These are phyloP conservation scores for Lasioglossum marginatum DNA, from an alignment of 2,888 invertebrate genomes.

Conservation along the genomic window DNA sequence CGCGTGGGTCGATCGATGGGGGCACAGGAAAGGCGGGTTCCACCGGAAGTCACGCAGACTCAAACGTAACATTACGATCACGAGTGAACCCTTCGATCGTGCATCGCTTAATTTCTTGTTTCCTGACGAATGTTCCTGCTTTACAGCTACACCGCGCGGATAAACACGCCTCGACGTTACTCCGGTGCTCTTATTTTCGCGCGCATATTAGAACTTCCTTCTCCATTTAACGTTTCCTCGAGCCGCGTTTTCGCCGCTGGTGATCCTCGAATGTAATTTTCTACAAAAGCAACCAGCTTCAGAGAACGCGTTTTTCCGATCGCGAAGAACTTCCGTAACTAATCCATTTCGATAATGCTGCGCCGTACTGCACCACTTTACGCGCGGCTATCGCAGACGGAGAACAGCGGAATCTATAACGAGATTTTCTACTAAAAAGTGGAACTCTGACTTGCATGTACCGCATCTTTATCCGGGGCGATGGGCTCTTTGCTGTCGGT, in stretches of 20 bases:
- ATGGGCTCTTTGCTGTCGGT: conserved; percentile 2
- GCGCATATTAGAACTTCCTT: conserved; percentile 1
- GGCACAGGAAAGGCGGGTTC: conserved; percentile 56
- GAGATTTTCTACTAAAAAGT: conserved; percentile 51
- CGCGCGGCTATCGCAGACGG: neutral
- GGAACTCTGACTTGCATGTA: conserved; percentile 47
- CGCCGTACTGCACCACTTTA: neutral
- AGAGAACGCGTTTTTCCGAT: neutral
- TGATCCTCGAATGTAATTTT: neutral
- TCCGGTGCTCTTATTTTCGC: neutral
- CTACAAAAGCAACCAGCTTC: neutral
- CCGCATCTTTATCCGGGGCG: conserved; percentile 3
- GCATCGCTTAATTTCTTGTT: conserved; percentile 38
- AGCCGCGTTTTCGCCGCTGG: neutral
- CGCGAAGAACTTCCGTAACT: conserved; percentile 4
- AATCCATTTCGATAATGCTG: conserved; percentile 15
- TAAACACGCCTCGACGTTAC: neutral
- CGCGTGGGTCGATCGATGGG: conserved; percentile 37
- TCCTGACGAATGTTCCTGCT: neutral
- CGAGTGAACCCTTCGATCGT: conserved; percentile 36
- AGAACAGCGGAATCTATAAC: conserved; percentile 26
- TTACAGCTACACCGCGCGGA: neutral
- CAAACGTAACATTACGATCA: conserved; percentile 59
- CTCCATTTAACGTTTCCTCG: neutral
- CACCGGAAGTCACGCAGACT: conserved; percentile 60